Conservation (phyloP, 2,888 invertebrate genomes). For the Cantharis lateralis region DNA sequence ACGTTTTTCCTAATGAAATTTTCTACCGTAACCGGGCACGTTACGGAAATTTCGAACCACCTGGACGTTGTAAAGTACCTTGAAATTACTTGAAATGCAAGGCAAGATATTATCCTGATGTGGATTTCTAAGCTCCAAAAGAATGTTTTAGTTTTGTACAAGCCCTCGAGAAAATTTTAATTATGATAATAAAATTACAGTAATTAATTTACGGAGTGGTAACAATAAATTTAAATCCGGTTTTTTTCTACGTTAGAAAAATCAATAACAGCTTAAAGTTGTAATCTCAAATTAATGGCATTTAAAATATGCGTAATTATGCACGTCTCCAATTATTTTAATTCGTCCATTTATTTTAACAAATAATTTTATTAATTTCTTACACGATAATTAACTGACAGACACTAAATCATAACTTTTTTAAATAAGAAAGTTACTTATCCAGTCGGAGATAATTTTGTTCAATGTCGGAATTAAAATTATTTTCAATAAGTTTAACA, state of each 20-base stretch:
- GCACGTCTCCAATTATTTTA: background rate
- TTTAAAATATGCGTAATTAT: background rate
- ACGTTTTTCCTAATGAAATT: conserved; percentile 7
- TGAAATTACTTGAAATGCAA: conserved; percentile 9
- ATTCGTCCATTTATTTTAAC: background rate
- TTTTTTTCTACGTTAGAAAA: background rate
- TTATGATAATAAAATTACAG: background rate
- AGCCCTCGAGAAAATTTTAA: background rate
- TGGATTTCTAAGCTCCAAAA: background rate
- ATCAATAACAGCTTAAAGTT: background rate
- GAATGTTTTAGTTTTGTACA: background rate
- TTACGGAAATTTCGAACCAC: conserved; percentile 9
- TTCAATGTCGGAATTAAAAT: background rate
- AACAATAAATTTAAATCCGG: background rate
- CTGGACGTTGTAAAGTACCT: conserved; percentile 4
- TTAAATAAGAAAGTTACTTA: background rate
- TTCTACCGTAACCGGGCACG: background rate
- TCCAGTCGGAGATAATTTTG: background rate
- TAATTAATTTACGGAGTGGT: background rate
- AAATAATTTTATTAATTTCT: conserved; percentile 2
- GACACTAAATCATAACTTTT: background rate
- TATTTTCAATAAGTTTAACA: background rate
- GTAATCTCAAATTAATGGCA: background rate
- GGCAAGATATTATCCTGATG: background rate
- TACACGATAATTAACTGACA: background rate